Evolutionary conservation across 2,797 vertebrate species (phyloP).

Genomic region (Microctenopoma stevenorrisi): DNA sequence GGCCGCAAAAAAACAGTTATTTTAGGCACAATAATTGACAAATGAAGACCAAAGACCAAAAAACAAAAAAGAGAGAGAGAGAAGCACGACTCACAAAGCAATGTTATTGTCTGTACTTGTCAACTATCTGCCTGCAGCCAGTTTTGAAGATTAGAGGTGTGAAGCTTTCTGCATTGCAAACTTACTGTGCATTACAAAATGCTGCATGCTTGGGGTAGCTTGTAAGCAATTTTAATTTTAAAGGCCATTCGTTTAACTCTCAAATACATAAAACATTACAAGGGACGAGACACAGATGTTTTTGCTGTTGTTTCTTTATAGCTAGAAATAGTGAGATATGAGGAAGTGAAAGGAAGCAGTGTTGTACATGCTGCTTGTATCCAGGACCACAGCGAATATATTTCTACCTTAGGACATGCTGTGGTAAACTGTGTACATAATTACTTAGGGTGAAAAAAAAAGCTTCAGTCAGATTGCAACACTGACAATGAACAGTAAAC

Average conservation of each 20-base stretch:
- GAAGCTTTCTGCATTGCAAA: constrained; percentile 49
- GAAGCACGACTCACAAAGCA: constrained; percentile 53
- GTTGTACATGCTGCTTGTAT: constrained; percentile 12
- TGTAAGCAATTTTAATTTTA: constrained; percentile 53
- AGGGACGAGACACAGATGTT: constrained; percentile 19
- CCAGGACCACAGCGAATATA: constrained; percentile 1
- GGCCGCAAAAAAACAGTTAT: constrained; percentile 60
- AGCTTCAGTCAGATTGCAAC: not conserved
- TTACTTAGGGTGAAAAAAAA: not conserved
- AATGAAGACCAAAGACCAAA: constrained; percentile 75
- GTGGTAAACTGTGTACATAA: not conserved
- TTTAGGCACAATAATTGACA: constrained; percentile 70
- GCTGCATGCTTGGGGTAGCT: constrained; percentile 38
- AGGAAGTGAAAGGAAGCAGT: constrained; percentile 24
- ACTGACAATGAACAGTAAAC: not conserved
- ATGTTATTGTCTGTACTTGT: constrained; percentile 62
- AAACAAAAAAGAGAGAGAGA: constrained; percentile 33
- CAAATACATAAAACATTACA: constrained; percentile 46
- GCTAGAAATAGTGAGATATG: constrained; percentile 29
- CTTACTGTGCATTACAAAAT: constrained; percentile 61
- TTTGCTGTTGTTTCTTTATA: constrained; percentile 22
- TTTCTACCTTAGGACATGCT: not conserved
- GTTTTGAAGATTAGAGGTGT: constrained; percentile 67
- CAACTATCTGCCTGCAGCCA: constrained; percentile 49
- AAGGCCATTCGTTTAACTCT: constrained; percentile 38